A percentile compares a stretch with the other conserved stretches of the same genome.
Evolutionary conservation across 2,113 vertebrate genomes (phyloP).

Genomic region (Ochotona princeps): DNA sequence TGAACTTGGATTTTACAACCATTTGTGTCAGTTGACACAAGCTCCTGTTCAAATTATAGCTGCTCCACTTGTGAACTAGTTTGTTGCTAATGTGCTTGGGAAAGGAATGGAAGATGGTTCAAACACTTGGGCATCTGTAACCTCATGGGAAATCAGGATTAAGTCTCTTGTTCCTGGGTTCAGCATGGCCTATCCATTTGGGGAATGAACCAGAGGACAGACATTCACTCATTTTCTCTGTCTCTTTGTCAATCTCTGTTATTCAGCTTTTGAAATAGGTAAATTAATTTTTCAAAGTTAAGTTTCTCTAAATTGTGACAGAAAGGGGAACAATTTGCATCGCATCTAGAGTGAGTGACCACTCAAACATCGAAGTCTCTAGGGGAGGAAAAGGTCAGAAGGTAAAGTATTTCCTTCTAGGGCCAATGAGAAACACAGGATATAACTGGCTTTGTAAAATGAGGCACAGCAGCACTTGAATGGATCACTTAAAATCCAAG

Average conservation of each 20-base stretch:
- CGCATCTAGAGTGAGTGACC: background rate
- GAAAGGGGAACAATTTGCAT: background rate
- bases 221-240: too few species aligned
- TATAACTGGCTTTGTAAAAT: constrained; percentile 47
- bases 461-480: constrained; percentile 27
- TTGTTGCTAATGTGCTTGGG: too few species aligned
- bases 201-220: too few species aligned
- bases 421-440: background rate
- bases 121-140: too few species aligned
- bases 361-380: background rate
- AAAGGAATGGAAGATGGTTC: too few species aligned
- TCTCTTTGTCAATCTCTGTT: too few species aligned
- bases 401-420: background rate
- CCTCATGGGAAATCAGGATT: too few species aligned
- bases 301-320: background rate
- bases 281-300: background rate
- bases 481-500: constrained; percentile 57
- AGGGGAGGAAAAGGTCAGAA: background rate
- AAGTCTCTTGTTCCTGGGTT: too few species aligned
- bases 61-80: too few species aligned
- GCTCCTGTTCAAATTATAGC: too few species aligned
- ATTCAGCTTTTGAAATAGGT: too few species aligned
- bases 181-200: too few species aligned
- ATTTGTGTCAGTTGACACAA: background rate
- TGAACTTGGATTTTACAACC: background rate